Evolutionary conservation across 2,797 vertebrate genomes (phyloP).

Genomic region (Manis pentadactyla): DNA sequence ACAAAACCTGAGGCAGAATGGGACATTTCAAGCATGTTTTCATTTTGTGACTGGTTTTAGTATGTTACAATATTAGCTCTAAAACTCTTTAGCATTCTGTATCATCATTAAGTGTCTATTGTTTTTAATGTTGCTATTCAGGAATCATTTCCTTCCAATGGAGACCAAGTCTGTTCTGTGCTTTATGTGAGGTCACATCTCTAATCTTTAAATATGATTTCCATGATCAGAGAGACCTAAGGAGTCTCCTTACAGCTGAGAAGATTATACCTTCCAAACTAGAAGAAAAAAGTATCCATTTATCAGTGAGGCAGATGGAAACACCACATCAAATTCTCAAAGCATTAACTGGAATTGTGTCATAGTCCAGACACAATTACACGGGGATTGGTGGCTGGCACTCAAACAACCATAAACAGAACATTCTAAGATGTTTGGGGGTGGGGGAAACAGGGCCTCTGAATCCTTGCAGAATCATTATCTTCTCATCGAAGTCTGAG

Average conservation of each 20-base stretch:
- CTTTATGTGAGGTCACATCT: not conserved
- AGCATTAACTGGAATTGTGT: not conserved
- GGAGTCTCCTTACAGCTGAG: not conserved
- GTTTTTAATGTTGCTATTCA: not conserved
- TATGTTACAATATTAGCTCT: not conserved
- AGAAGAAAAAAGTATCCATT: not conserved
- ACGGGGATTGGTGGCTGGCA: accelerated
- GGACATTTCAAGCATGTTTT: not conserved
- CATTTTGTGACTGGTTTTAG: not conserved
- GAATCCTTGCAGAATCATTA: not conserved
- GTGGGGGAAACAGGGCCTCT: not conserved
- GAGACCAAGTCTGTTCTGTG: not conserved
- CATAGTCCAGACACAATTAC: not conserved
- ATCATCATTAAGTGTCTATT: not conserved
- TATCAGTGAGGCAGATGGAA: not conserved
- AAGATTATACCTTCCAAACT: not conserved
- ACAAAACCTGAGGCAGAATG: constrained; percentile 7
- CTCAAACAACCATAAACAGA: not conserved
- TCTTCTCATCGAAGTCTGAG: constrained; percentile 31
- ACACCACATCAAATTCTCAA: not conserved
- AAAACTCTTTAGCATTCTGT: not conserved
- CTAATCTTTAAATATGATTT: constrained; percentile 56
- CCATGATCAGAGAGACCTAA: not conserved
- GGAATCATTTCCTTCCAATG: constrained; percentile 16
- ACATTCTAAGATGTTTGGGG: not conserved